Evolutionary conservation across 2,113 vertebrate genomes (phyloP), one percentile per base, ranked within the genome.

Genomic region (Nipponia nippon): DNA sequence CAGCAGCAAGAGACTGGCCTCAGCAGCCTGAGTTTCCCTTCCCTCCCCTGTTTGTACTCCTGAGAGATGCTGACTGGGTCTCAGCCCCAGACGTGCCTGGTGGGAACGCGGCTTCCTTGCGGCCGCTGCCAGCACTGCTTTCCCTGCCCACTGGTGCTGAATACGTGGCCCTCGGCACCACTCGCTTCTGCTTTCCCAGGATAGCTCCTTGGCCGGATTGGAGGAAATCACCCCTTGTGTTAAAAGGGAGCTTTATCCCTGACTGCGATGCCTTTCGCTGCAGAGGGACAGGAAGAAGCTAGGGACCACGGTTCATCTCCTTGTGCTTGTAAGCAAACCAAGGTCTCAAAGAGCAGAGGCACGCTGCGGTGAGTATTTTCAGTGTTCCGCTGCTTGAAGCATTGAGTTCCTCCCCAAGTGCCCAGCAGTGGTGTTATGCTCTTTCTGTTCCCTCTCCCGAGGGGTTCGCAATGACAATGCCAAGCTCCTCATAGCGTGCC

Each of bases 91-190:
- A 38, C 46, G 1, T 0, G 17, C 61, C 65, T 8, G 50, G 3
- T 6, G 56, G 7, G 11, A 21, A 3, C 1, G 16, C 49, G 2
- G 66, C 9, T 47, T 14, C 30, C 9, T 67, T 2, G 42, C 1
- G 44, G 47, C 49, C 3, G 29, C 38, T 23, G 4, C 58, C 76
- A 1, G 55, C 70, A 58, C 46, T 4, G 91, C 93, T 97, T 56
- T 94, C 95, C 27, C 36, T n/a, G 17, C 4, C 40, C 1, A 10
- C 70, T 72, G 95, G 93, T 94, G 93, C 93, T 94, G 95, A 95
- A 95, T 2, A 8, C 26, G 29, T 4, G 77, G 22, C 53, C 34
- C 65, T 15, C 36, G 1, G 59, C 61, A 13, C 47, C 3, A 15
- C 65, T 15, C 8, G 25, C n/a, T 20, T 32, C 71, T 6, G 4